Percentiles rank a stretch among this genome's conserved stretches.
These are phyloP conservation scores for Lampris incognitus DNA, from an alignment of 2,113 vertebrate genomes.

Conservation along the genomic window DNA sequence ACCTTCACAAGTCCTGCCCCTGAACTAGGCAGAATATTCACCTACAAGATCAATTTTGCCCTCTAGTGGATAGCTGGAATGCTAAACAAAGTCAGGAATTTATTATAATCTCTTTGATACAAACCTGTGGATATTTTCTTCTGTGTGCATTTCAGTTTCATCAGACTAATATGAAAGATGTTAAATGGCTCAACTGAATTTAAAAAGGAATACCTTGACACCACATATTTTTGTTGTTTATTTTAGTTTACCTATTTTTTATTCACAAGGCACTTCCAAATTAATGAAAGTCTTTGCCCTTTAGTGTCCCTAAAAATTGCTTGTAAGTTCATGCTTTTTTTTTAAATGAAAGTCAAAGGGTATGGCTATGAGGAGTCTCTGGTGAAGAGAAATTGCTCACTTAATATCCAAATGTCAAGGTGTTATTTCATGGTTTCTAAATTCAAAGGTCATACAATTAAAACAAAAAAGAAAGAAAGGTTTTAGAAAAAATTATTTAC, in stretches of 20 bases:
- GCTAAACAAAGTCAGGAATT: not conserved
- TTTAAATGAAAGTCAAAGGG: not conserved
- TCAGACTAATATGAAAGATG: too few species aligned
- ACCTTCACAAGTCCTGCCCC: not conserved
- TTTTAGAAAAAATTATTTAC: conserved; percentile 68
- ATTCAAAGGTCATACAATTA: not conserved
- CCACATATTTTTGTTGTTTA: too few species aligned
- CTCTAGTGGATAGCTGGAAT: conserved; percentile 50
- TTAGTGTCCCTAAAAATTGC: too few species aligned
- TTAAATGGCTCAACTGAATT: too few species aligned
- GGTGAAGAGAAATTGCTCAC: not conserved
- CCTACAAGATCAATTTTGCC: conserved; percentile 15
- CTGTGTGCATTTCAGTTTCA: too few species aligned
- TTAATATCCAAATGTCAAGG: not conserved
- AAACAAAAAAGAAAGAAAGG: not conserved
- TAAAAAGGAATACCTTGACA: too few species aligned
- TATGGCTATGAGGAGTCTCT: not conserved
- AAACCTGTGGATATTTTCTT: too few species aligned
- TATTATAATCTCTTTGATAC: too few species aligned
- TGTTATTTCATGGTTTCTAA: not conserved
- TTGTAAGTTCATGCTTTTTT: not conserved
- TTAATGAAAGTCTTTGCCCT: too few species aligned
- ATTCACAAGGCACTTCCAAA: too few species aligned
- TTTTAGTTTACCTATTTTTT: too few species aligned
- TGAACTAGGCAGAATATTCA: not conserved